Evolutionary conservation across 1,140 invertebrate species (phyloP).

Genomic region (Lycorma delicatula): DNA sequence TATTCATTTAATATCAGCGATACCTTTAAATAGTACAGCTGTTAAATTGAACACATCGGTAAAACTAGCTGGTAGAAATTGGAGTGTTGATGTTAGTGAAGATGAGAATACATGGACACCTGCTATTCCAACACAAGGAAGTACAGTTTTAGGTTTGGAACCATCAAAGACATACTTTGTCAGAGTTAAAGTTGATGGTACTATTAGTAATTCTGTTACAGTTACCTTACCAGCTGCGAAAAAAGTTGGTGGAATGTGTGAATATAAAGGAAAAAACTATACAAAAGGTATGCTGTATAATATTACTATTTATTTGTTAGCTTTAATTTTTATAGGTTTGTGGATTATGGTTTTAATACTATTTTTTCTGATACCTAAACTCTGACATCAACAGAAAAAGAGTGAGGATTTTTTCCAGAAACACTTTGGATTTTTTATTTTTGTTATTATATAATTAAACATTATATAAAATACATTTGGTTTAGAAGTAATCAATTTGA

Average conservation of each 20-base stretch:
- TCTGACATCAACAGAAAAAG: no score
- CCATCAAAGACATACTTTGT: conserved; percentile 32
- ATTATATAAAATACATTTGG: no score
- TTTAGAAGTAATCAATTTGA: no score
- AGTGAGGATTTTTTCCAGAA: no score
- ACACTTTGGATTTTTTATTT: no score
- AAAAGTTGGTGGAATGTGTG: conserved; percentile 37
- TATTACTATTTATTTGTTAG: no score
- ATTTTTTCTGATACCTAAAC: no score
- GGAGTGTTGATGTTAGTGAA: conserved; percentile 36
- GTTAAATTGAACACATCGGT: conserved; percentile 30
- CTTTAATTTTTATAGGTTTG: no score
- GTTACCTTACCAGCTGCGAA: conserved; percentile 29
- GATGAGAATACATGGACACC: conserved; percentile 37
- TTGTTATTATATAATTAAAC: no score
- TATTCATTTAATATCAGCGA: conserved; percentile 35
- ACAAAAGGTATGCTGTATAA: conserved; percentile 36
- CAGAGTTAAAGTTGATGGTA: conserved; percentile 31
- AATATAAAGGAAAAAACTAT: conserved; percentile 49
- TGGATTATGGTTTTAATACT: no score
- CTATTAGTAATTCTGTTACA: conserved; percentile 30
- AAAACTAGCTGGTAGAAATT: conserved; percentile 26
- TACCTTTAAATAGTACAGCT: conserved; percentile 34
- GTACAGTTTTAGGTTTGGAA: conserved; percentile 24
- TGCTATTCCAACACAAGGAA: conserved; percentile 26